Base-by-base conservation (phyloP, 2,888 invertebrate genomes). In the Busseola fusca region DNA sequence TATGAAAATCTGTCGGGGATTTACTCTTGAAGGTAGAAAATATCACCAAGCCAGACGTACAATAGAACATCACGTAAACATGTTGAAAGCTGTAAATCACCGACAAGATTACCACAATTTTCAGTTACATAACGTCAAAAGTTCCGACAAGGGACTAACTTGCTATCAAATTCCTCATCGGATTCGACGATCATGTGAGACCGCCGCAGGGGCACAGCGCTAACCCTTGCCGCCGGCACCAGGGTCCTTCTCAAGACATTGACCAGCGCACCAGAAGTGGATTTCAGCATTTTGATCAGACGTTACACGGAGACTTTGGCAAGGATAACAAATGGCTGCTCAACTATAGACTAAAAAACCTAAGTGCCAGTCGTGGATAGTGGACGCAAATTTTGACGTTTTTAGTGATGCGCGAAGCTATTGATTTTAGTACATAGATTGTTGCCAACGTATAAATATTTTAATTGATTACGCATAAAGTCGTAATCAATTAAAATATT, bases 141-240 rank as follows among this genome's bases (percentile, higher is more conserved):
- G 81, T 82, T 81, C 81, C 80, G 75, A 82, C 77, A 81, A 74
- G 70, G 65, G 71, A 54, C 93, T 95, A 94, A 96, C 94, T 97
- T 97, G 86, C 96, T 94, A 93, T 99, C 98, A 93, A 98, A 98
- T 89, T 98, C 97, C 88, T 98, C 98, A 81, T 98, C 98, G 54
- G 97, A 97, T 93, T 98, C 98, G 37, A 96, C 96, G 91, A 18
- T 93, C 95, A 16, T 96, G 84, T 96, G 96, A 48, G 92, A 68
- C 76, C 88, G 89, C 68, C 95, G 90, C 66, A 91, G 88, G 27
- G 93, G 87, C 54, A 91, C 91, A 69, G 92, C 92, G 86, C 89
- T 91, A 74, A 90, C 90, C 87, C 92, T 93, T 42, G 89, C 88
- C 1, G 92, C 83, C 12, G 95, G 93, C 57, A 91, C 82, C 83